Evolutionary conservation across 1,140 invertebrate species (phyloP).

Genomic region (Vanessa tameamea): DNA sequence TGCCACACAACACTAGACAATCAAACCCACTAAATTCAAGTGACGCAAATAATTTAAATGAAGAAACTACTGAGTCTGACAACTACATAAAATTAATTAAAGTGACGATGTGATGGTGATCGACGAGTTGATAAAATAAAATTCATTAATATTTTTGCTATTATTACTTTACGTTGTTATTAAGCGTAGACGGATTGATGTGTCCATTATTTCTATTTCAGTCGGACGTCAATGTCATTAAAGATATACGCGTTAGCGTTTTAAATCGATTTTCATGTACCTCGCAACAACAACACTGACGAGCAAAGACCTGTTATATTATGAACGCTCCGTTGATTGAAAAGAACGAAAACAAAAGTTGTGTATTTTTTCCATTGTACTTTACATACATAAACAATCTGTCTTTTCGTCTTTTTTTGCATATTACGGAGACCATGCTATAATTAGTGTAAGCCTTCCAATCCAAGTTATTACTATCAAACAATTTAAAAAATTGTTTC

Average conservation of each 20-base stretch:
- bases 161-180: neutral
- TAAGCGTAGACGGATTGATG: slow-evolving; percentile 16
- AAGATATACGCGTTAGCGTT: slow-evolving; percentile 22
- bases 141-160: too few relatives aligned
- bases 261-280: neutral
- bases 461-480: neutral
- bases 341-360: neutral
- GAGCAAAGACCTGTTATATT: neutral
- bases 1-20: too few relatives aligned
- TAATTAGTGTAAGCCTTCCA: slow-evolving; percentile 3
- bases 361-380: slow-evolving; percentile 6
- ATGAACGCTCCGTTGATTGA: neutral
- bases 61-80: too few relatives aligned
- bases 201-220: slow-evolving; percentile 40
- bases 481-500: slow-evolving; percentile 7
- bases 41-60: too few relatives aligned
- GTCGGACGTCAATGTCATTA: slow-evolving; percentile 44
- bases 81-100: too few relatives aligned
- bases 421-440: neutral
- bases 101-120: too few relatives aligned
- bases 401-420: neutral
- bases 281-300: neutral
- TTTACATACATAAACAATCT: neutral
- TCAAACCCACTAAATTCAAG: too few relatives aligned
- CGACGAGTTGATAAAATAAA: too few relatives aligned